These are phyloP conservation scores for Leptestheria dahalacensis DNA, from an alignment of 1,140 invertebrate genomes.

Conservation along the genomic window DNA sequence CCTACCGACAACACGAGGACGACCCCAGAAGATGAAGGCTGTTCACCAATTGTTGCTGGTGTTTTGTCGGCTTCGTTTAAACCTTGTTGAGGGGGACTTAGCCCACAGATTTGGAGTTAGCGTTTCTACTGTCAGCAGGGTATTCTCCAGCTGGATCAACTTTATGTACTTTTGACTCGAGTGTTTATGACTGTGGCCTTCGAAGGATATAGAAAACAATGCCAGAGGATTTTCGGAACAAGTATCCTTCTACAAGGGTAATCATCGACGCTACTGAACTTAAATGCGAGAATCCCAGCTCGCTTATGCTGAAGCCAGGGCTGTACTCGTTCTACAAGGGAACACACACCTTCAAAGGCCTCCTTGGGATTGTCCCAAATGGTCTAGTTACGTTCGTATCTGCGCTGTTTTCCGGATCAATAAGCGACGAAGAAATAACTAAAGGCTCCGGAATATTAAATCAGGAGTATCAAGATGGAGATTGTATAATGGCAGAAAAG, in stretches of 20 bases:
- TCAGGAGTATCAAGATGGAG: background rate
- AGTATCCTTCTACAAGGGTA: slow-evolving; percentile 2
- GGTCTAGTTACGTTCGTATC: slow-evolving; percentile 6
- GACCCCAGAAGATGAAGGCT: background rate
- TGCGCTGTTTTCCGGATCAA: background rate
- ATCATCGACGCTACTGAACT: slow-evolving; percentile 4
- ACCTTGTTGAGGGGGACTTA: background rate
- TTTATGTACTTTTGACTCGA: slow-evolving; percentile 1
- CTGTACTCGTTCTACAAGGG: slow-evolving; percentile 8
- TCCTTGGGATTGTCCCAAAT: slow-evolving; percentile 8
- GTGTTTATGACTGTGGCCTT: background rate
- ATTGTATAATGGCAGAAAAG: background rate
- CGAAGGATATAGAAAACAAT: slow-evolving; percentile 3
- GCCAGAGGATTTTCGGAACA: background rate
- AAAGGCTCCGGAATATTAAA: background rate
- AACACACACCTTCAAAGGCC: slow-evolving; percentile 3
- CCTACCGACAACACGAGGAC: background rate
- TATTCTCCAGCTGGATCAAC: background rate
- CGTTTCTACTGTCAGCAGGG: background rate
- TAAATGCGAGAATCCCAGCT: slow-evolving; percentile 1
- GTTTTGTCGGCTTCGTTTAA: slow-evolving; percentile 5
- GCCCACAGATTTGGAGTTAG: background rate
- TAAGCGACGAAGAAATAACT: background rate
- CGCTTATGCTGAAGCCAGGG: background rate
- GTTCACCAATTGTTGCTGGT: background rate